Evolutionary conservation across 1,140 invertebrate genomes (phyloP), one percentile per base, ranked within the genome.

Genomic region (Gyrodactylus salaris): DNA sequence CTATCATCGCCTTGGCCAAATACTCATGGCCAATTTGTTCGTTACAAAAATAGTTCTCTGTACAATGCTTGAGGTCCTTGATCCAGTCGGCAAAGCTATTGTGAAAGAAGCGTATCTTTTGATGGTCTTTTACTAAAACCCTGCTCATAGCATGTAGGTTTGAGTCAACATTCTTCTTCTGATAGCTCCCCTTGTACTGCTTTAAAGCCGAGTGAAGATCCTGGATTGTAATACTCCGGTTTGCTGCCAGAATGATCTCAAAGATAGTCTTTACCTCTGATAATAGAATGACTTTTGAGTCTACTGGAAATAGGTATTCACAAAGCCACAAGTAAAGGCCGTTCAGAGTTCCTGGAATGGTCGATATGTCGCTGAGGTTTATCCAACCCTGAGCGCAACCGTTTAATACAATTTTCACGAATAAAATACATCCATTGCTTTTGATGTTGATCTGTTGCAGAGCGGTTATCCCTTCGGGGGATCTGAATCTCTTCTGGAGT

Each of bases 81-180:
- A 95, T 79, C 91, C 91, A 96, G 77, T 90, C 88, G 7, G 89
- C 87, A 79, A 94, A 94, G 74, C 89, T 91, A 78, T 90, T 87
- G 74, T 88, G 86, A 25, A 54, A 54, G 34, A 54, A 54, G 7
- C n/a, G 7, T 16, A 54, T 54, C 7, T 54, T 16, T 54, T 54
- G 7, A 16, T n/a, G 7, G n/a, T 54, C 34, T n/a, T 54, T 54
- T 7, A 16, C 34, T 7, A 54, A n/a, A 54, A 54, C n/a, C 7
- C 34, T 7, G n/a, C 34, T 54, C 34, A 54, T 54, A 16, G 34
- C 34, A 54, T 54, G 34, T 54, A 54, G 34, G n/a, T 54, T 54
- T 54, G 34, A 54, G 7, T 54, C 34, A 54, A 54, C 7, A n/a
- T 16, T 54, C n/a, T 54, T 54, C n/a, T 54, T 54, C 34, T 7